A percentile compares a stretch with the other conserved stretches of the same genome.
Conservation (phyloP, 2,113 vertebrate genomes). For the Gallinago paraguaiae region DNA sequence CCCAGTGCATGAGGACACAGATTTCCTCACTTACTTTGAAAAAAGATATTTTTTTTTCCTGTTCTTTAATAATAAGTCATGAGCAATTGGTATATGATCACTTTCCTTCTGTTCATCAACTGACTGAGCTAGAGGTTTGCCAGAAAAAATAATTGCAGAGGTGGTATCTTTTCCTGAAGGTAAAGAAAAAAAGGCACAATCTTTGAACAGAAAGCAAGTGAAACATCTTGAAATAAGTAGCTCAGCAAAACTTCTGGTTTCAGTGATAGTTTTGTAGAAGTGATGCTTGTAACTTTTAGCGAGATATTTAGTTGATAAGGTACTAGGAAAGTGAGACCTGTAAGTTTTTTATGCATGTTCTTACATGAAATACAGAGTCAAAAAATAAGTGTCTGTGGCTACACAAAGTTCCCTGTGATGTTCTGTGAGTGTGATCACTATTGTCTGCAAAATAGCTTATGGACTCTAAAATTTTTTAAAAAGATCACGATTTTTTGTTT, state of each 20-base stretch:
- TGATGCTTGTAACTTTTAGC: background rate
- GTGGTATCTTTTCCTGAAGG: slow-evolving; percentile 4
- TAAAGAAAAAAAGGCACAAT: background rate
- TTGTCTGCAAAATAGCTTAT: background rate
- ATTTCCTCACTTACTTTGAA: slow-evolving; percentile 36
- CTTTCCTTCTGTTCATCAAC: background rate
- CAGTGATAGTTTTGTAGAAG: background rate
- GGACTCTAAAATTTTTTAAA: background rate
- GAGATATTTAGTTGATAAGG: background rate
- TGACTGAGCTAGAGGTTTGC: background rate
- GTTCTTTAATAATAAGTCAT: background rate
- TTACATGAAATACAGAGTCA: background rate
- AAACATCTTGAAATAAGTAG: background rate
- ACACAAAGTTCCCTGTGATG: background rate
- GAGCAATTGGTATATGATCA: background rate
- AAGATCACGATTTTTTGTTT: background rate
- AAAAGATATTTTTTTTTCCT: background rate
- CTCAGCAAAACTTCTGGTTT: background rate
- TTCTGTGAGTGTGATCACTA: background rate
- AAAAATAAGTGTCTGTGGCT: background rate
- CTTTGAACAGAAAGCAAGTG: background rate
- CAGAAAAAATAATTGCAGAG: background rate
- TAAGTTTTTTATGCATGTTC: background rate
- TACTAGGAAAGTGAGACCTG: background rate
- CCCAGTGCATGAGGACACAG: background rate